These are phyloP conservation scores for Anolis carolinensis DNA, from an alignment of 2,113 vertebrate genomes.

Conservation along the genomic window DNA sequence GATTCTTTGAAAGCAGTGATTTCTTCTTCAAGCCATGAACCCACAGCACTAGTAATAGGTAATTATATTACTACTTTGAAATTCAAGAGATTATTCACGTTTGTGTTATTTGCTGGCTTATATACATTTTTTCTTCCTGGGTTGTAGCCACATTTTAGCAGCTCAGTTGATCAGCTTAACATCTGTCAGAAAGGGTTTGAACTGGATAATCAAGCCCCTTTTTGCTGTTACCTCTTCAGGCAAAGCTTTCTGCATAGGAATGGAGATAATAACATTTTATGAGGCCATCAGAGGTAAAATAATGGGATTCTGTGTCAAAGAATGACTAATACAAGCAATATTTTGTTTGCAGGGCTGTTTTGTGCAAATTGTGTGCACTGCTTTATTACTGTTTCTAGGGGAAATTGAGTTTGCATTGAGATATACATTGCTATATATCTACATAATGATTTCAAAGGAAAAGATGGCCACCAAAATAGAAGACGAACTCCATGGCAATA, in stretches of 20 bases:
- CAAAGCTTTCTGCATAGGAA: not conserved
- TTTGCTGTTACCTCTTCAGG: not conserved
- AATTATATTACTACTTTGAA: constrained; percentile 39
- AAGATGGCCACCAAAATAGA: not conserved
- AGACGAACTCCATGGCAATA: not conserved
- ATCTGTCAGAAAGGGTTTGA: not conserved
- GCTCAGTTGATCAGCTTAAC: not conserved
- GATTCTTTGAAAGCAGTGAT: constrained; percentile 72
- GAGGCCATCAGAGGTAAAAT: not conserved
- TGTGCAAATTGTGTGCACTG: not conserved
- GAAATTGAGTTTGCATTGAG: not conserved
- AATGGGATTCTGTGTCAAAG: not conserved
- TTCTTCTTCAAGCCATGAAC: constrained; percentile 77
- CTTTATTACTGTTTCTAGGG: not conserved
- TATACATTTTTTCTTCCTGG: not conserved
- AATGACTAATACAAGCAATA: not conserved
- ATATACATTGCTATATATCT: not conserved
- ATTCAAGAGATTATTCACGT: not conserved
- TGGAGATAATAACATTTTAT: not conserved
- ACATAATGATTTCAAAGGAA: not conserved
- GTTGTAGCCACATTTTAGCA: not conserved
- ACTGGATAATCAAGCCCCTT: not conserved
- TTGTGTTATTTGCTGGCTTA: not conserved
- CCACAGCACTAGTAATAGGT: constrained; percentile 74
- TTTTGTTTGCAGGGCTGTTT: not conserved